Evolutionary conservation across 1,140 invertebrate genomes (phyloP).

Genomic region (Scaptomyza graminum): DNA sequence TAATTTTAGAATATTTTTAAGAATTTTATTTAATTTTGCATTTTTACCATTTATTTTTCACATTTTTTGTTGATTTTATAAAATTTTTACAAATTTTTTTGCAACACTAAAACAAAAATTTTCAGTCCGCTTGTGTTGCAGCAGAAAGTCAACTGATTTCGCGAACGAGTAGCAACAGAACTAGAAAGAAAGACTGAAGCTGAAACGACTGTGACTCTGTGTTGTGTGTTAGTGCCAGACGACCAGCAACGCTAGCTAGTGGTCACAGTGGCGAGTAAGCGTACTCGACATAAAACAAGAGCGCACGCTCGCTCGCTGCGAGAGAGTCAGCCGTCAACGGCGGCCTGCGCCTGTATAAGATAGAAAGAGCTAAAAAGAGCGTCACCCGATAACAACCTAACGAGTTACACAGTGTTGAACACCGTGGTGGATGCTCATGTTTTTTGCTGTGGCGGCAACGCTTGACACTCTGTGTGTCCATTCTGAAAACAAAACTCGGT

Average conservation of each 20-base stretch:
- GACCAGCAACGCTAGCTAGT: constrained; percentile 36
- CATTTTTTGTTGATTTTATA: constrained; percentile 77
- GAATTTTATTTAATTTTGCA: constrained; percentile 72
- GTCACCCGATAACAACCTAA: constrained; percentile 35
- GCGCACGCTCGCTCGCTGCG: constrained; percentile 26
- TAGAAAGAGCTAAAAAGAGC: constrained; percentile 17
- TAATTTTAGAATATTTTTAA: constrained; percentile 72
- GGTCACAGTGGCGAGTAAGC: constrained; percentile 43
- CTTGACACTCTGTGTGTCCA: constrained; percentile 18
- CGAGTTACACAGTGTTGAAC: constrained; percentile 40
- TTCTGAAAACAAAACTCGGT: constrained; percentile 29
- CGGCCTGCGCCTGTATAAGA: constrained; percentile 29
- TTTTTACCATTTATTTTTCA: constrained; percentile 77
- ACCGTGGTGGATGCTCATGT: constrained; percentile 27
- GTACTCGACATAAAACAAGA: constrained; percentile 38
- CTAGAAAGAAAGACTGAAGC: constrained; percentile 73
- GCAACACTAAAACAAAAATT: constrained; percentile 83
- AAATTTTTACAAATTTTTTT: constrained; percentile 80
- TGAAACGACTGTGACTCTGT: constrained; percentile 54
- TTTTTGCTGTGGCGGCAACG: constrained; percentile 39
- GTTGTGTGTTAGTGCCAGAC: constrained; percentile 54
- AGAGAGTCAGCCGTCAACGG: constrained; percentile 24
- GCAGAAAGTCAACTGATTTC: constrained; percentile 79
- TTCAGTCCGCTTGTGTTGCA: constrained; percentile 82
- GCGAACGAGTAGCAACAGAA: constrained; percentile 80